Base-by-base conservation (phyloP, 1,140 invertebrate genomes). In the Neomicropteryx cornuta region DNA sequence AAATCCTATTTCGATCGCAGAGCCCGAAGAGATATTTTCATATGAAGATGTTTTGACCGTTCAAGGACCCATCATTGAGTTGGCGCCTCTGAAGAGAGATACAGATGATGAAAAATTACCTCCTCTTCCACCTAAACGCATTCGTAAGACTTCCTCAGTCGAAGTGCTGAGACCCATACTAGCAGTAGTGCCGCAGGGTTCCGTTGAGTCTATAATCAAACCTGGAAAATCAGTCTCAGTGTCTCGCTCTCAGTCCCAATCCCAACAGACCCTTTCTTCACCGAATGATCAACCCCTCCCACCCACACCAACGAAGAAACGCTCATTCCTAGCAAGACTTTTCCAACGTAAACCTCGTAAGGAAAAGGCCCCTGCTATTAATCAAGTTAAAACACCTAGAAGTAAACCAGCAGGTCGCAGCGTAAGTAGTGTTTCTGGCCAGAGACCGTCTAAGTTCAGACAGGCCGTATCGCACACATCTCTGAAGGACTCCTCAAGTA, bases 51-150 rank as follows among this genome's bases (percentile, higher is more conserved):
- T 77, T 3, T 56, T 62, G 28, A 60, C 65, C 24, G 55, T 59
- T 46, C 54, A 57, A 48, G 59, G 60, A 6, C 56, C 72, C 0
- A 59, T 68, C n/a, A 66, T 70, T 24, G 66, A 69, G 50, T 57
- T 70, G 39, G 48, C 55, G 17, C 55, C 53, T 8, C 47, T 66
- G 2, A 71, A 77, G 66, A 52, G 69, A 48, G 56, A 70, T 34
- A 59, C 53, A 5, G 70, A 75, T 10, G 71, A 75, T 33, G 76
- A 79, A 39, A 71, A 73, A 44, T 55, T 83, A 17, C 84, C 84
- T 1, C 84, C 85, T 0, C 48, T 87, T 40, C 84, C 84, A 0
- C 84, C 85, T 1, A 87, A 87, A 52, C 67, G 84, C 20, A 71
- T 81, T 18, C 75, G 79, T 21, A 86, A 85, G 55, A 67, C 72